Evolutionary conservation across 2,888 invertebrate genomes (phyloP).

Genomic region (Clusia tigrina): DNA sequence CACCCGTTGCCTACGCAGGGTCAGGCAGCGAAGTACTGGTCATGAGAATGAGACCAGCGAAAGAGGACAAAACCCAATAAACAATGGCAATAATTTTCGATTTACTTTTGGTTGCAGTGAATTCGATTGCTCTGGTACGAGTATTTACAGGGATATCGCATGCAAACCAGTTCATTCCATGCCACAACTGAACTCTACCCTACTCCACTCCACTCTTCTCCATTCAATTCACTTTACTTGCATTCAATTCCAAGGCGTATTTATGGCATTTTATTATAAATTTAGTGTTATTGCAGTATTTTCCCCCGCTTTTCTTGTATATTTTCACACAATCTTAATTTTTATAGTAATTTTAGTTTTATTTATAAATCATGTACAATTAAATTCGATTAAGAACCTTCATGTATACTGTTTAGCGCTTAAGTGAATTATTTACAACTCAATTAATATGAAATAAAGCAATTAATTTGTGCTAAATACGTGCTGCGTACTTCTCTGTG

Average conservation of each 20-base stretch:
- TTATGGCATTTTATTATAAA: neutral
- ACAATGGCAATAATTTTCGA: no score
- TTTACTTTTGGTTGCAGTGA: neutral
- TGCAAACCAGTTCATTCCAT: neutral
- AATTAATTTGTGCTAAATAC: constrained; percentile 2
- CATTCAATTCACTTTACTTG: no score
- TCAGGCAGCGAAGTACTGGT: constrained; percentile 61
- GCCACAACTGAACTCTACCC: no score
- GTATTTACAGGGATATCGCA: no score
- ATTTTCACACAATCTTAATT: neutral
- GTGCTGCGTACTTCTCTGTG: neutral
- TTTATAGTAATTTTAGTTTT: constrained; percentile 3
- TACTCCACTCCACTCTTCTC: no score
- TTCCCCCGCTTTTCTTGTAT: neutral
- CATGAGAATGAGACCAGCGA: constrained; percentile 41
- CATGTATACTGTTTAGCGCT: constrained; percentile 31
- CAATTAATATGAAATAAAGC: constrained; percentile 22
- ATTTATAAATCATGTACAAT: constrained; percentile 7
- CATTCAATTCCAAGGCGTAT: neutral
- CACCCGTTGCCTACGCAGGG: constrained; percentile 58
- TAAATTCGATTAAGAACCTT: constrained; percentile 23
- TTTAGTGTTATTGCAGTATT: neutral
- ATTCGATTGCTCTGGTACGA: no score
- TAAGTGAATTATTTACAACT: constrained; percentile 11
- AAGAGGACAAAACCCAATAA: neutral